Evolutionary conservation across 2,113 vertebrate genomes (phyloP).

Genomic region (Tupaia tana): DNA sequence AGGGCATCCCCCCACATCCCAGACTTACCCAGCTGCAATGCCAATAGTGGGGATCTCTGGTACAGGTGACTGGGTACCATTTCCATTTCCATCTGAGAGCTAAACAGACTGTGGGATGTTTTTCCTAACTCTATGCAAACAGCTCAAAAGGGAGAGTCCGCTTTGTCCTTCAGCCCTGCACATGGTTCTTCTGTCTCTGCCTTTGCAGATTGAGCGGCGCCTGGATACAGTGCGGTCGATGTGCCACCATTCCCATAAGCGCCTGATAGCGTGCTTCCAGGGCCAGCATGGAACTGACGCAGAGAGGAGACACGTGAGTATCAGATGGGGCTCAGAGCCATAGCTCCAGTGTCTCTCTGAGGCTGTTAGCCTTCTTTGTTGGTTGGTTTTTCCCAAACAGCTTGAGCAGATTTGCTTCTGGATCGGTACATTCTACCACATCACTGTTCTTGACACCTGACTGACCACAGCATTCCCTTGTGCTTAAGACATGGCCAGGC

Average conservation of each 20-base stretch:
- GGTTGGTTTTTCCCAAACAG: not conserved
- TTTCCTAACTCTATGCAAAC: not conserved
- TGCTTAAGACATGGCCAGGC: not conserved
- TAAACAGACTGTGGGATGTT: not conserved
- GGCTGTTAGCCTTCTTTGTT: not conserved
- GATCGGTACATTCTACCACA: accelerated
- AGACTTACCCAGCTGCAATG: not conserved
- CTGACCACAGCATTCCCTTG: accelerated
- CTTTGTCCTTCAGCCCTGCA: slow-evolving; percentile 20
- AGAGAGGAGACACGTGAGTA: slow-evolving; percentile 96
- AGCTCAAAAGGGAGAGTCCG: not conserved
- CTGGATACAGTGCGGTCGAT: slow-evolving; percentile 95
- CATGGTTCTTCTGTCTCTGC: slow-evolving; percentile 62
- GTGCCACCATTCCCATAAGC: slow-evolving; percentile 96
- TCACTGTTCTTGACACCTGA: not conserved
- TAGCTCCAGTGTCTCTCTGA: accelerated
- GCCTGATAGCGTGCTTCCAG: slow-evolving; percentile 93
- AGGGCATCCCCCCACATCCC: not conserved
- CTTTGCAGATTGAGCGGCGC: slow-evolving; percentile 93
- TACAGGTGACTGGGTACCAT: not conserved
- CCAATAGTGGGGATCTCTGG: not conserved
- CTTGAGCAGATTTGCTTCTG: not conserved
- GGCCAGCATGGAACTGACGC: slow-evolving; percentile 95
- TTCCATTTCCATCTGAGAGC: not conserved
- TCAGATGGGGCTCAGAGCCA: accelerated